A percentile compares a stretch with the other conserved stretches of the same genome.
These are phyloP conservation scores for Oreocharis arfaki DNA, from an alignment of 2,113 vertebrate genomes.

Conservation along the genomic window DNA sequence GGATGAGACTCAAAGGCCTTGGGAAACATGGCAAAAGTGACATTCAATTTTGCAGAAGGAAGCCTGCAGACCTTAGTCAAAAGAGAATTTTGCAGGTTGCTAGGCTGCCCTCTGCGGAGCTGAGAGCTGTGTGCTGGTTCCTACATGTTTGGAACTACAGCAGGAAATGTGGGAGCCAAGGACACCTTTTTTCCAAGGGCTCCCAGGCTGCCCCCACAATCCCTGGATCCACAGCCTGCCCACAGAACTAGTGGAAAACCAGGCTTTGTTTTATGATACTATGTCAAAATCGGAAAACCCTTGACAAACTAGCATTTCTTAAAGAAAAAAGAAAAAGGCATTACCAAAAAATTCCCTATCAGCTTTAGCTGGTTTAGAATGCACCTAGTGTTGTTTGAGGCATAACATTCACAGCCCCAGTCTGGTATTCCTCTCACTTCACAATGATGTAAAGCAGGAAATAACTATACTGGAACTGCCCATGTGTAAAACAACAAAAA, in stretches of 20 bases:
- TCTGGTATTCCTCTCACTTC: not conserved
- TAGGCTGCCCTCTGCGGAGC: not conserved
- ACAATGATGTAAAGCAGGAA: not conserved
- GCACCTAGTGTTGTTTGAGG: not conserved
- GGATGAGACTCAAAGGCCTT: not conserved
- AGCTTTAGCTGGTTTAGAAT: not conserved
- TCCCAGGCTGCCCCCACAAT: not conserved
- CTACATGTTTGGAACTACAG: not conserved
- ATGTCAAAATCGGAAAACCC: not conserved
- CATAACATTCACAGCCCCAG: not conserved
- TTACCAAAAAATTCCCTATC: not conserved
- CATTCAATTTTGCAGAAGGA: not conserved
- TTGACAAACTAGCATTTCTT: not conserved
- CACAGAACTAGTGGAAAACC: not conserved
- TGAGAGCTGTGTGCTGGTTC: not conserved
- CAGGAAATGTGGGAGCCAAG: not conserved
- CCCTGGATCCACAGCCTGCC: not conserved
- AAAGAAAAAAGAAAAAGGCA: accelerated
- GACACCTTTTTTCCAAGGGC: not conserved
- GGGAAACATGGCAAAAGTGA: not conserved
- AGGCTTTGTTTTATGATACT: not conserved
- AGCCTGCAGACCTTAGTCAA: not conserved
- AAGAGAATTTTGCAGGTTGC: not conserved
- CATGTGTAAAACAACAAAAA: not conserved
- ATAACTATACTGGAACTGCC: not conserved